Base-by-base conservation (phyloP, 2,113 vertebrate species). In the Platysternon megacephalum region DNA sequence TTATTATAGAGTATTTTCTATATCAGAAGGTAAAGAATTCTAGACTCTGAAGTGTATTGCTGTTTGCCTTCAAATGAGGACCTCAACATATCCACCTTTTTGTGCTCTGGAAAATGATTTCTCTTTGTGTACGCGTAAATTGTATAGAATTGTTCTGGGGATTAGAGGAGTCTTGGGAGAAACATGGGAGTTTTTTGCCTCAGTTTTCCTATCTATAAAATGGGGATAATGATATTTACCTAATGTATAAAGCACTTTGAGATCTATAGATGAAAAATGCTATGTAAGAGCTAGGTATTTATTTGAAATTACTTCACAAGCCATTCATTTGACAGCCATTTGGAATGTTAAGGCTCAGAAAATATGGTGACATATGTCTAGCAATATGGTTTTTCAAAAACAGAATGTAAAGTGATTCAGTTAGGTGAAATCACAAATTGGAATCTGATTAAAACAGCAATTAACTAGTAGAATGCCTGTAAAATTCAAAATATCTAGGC, bases 1-100 rank as follows among this genome's bases (percentile, higher is more conserved):
- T 99, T 83, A 90, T 98, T 48, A 78, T 99, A 26, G 99, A 99
- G 65, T 98, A 99, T 82, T 97, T 99, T 80, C 97, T 99, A 9
- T 97, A 98, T 74, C 98, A 98, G 82, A 98, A 98, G 98, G 99
- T 99, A 97, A 92, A 79, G 53, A 29, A 26, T 14, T 88, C 82
- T 2, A 42, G 0, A 0, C 78, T 79, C 80, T 24, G 26, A 82
- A 90, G 3, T 42, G 6, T 86, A 9, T 10, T 87, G 44, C 82
- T 88, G 8, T 82, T 93, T 88, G 44, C 72, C 46, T 93, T 87
- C 61, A n/a, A 51, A 24, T 10, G 82, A 52, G 48, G 42, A 58
- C 0, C 16, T 92, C 46, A 84, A 29, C n/a, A 1, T 1, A 49
- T 2, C 11, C 2, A 3, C 0, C 26, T 0, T 83, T 5, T 84